phyloP scores from a whole-genome alignment of 2,888 invertebrate genomes.

The Apamea monoglypha region DNA sequence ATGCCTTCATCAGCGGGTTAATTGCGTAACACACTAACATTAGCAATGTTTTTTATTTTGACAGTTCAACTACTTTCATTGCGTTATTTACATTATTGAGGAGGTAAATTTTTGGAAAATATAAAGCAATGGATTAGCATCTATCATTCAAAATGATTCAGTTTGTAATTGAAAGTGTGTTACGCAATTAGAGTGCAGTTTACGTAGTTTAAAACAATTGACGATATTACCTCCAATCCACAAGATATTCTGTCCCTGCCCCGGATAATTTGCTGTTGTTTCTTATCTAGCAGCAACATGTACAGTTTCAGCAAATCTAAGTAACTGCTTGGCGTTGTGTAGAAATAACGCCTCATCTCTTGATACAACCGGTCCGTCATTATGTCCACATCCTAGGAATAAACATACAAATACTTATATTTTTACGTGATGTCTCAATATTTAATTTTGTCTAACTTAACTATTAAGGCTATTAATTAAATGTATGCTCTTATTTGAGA shows the following conservation, averaged over 20 bases:
- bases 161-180: no score
- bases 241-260: constrained; percentile 93
- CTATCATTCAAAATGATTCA: no score
- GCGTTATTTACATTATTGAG: no score
- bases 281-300: constrained; percentile 92
- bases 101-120: no score
- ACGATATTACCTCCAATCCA: constrained; percentile 89
- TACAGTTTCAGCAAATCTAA: constrained; percentile 96
- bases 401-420: neutral
- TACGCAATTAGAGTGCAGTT: neutral
- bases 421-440: neutral
- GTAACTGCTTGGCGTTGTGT: constrained; percentile 98
- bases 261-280: constrained; percentile 92
- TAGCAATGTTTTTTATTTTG: no score
- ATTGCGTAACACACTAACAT: no score
- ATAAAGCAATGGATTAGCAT: no score
- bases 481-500: neutral
- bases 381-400: constrained; percentile 93
- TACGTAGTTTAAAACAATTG: neutral
- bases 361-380: constrained; percentile 94
- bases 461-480: neutral
- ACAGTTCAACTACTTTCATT: no score
- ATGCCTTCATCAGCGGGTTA: no score
- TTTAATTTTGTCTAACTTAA: no score
- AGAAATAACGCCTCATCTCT: constrained; percentile 96